Conservation (phyloP, 2,888 invertebrate species). For the Pristionchus japonicus region DNA sequence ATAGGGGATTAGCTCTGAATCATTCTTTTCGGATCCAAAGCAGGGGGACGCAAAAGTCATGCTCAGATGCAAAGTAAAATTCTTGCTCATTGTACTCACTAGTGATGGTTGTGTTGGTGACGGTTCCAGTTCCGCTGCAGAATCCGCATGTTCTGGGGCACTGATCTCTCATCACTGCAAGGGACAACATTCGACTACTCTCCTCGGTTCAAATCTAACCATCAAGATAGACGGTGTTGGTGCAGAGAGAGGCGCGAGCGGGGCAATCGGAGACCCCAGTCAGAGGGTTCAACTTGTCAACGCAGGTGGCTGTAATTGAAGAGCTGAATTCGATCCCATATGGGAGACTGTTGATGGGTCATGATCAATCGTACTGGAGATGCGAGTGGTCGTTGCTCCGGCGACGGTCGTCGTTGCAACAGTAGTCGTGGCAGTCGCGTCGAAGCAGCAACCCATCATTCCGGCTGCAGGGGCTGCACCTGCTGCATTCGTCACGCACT, state of each 20-base stretch:
- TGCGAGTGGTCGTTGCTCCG: neutral
- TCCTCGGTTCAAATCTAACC: neutral
- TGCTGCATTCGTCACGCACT: no score
- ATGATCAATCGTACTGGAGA: neutral
- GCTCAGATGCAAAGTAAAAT: no score
- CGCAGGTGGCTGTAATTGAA: neutral
- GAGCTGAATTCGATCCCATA: neutral
- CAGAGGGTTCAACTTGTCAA: slow-evolving; percentile 28
- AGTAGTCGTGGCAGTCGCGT: neutral
- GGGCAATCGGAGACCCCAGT: slow-evolving; percentile 40
- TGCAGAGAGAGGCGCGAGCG: no score
- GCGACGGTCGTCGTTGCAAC: neutral
- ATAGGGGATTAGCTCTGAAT: no score
- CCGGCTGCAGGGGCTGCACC: no score
- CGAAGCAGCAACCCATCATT: neutral
- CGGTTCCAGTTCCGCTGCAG: slow-evolving; percentile 2
- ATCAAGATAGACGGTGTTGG: slow-evolving; percentile 5
- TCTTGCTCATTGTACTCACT: no score
- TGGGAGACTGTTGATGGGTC: neutral
- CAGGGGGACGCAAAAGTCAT: neutral
- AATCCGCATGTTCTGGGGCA: slow-evolving; percentile 39
- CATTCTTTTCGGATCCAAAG: neutral
- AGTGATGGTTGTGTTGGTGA: neutral
- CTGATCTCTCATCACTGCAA: slow-evolving; percentile 38
- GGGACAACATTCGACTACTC: no score